Evolutionary conservation across 2,797 vertebrate genomes (phyloP), one percentile per base, ranked within the genome.

Genomic region (Psittacula derbiana): DNA sequence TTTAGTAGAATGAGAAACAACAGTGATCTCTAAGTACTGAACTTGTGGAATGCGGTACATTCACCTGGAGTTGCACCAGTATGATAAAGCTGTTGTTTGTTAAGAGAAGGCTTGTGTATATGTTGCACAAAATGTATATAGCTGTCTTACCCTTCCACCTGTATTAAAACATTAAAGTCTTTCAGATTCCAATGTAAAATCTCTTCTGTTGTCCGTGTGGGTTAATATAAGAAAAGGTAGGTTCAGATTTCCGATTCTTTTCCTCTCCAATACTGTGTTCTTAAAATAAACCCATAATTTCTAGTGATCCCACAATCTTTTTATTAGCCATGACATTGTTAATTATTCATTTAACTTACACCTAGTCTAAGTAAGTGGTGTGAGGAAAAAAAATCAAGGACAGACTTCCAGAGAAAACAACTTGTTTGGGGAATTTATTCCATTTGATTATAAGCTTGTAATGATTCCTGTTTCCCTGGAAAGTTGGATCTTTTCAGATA

Each of bases 91-190:
- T 69, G 7, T 41, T 13, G 5, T 55, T 70, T 60, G 24, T 74
- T 57, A 66, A 78, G 52, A 89, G 53, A 67, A 64, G 66, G n/a
- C 50, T 27, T 31, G n/a, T 64, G 47, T 81, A 24, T n/a, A 16
- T 44, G 21, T 89, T 93, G 62, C 55, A 72, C 33, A 92, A 81
- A 94, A 76, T 87, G 74, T 92, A 90, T 60, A 92, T 73, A 94
- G 53, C 73, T 92, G 64, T 76, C 88, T 79, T 69, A 84, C 72
- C 60, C 20, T 83, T 93, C n/a, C 70, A 71, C 46, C 20, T 72
- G 11, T 86, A 81, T 81, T 90, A 73, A 95, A 97, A 75, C 31
- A 85, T 87, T 71, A 52, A 58, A 76, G 28, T 47, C 66, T 81
- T 80, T 65, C 80, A 61, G 46, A 88, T 72, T 85, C 31, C 40